Base-by-base conservation (phyloP, 1,140 invertebrate genomes). In the Holotrichia oblita region DNA sequence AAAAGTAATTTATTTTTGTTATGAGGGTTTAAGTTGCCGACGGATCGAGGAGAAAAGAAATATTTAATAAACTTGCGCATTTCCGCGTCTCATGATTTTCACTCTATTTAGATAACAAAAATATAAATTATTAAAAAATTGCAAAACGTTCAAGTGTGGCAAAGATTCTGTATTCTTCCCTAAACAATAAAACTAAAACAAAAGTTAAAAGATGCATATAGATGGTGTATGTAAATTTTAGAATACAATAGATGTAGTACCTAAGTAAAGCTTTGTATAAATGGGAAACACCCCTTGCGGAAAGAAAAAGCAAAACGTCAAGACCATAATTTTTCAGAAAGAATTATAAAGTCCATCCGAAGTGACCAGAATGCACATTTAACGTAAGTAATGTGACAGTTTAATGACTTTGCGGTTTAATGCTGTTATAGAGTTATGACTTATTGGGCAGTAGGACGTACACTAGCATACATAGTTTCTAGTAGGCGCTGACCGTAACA, bases 1-100 rank as follows among this genome's bases (percentile, higher is more conserved):
- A 80, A 81, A 83, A 80, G 82, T 83, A 81, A 83, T 83, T 83
- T 82, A 83, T 83, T 79, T 81, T 78, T 81, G 73, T 74, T 74
- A 74, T 20, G 73, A 20, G 73, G 73, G 61, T 69, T 69, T 69
- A 69, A n/a, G 61, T 74, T 41, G 41, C 73, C 6, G 34, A 12
- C 73, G 73, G 34, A 34, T 12, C n/a, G 22, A 74, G 20, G 40
- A 74, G 41, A 74, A 41, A 41, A 41, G 40, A 74, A 40, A 41
- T 44, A 34, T 74, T 74, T 74, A 74, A 74, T 74, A 74, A 74
- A 74, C 40, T 42, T 44, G 12, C 73, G 40, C 3, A 41, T 74
- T 3, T 17, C 44, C 14, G 61, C 9, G 61, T 20, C 12, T 64
- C 61, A 64, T 27, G 20, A 69, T 69, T 69, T 69, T 27, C 14